phyloP scores from a whole-genome alignment of 2,797 vertebrate species.

The Choloepus didactylus region DNA sequence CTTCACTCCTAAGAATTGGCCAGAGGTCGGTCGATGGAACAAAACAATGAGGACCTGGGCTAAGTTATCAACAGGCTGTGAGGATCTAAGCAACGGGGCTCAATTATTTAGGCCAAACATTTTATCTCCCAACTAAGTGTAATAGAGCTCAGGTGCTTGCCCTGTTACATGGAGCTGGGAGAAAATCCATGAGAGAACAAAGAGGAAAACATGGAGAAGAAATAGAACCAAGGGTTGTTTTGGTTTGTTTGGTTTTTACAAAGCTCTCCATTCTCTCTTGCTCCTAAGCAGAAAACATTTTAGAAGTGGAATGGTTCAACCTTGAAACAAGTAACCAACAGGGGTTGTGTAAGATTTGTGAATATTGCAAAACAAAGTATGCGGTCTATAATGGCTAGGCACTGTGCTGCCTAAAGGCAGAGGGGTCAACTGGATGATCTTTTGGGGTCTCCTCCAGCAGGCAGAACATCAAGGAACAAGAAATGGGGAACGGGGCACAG shows the following conservation, averaged over 20 bases:
- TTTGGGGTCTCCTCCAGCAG: not conserved
- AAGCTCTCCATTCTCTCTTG: constrained; percentile 1
- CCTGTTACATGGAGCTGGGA: not conserved
- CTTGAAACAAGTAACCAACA: not conserved
- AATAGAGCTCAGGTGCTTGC: not conserved
- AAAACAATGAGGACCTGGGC: not conserved
- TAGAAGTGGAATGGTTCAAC: constrained; percentile 20
- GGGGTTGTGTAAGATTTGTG: not conserved
- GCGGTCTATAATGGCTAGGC: not conserved
- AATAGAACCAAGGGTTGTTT: not conserved
- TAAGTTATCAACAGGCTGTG: not conserved
- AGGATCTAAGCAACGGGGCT: not conserved
- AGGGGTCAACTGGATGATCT: not conserved
- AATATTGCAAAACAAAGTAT: constrained; percentile 33
- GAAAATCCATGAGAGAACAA: not conserved
- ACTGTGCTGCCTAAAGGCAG: not conserved
- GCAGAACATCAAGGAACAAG: constrained; percentile 55
- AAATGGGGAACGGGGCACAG: not conserved
- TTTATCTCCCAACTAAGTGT: not conserved
- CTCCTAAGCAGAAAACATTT: constrained; percentile 39
- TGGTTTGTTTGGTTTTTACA: not conserved
- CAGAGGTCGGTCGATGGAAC: not conserved
- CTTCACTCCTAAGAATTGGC: not conserved
- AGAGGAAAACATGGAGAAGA: not conserved
- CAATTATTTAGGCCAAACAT: not conserved